These are phyloP conservation scores for Orthosia cruda DNA, from an alignment of 2,888 invertebrate species.

Conservation along the genomic window DNA sequence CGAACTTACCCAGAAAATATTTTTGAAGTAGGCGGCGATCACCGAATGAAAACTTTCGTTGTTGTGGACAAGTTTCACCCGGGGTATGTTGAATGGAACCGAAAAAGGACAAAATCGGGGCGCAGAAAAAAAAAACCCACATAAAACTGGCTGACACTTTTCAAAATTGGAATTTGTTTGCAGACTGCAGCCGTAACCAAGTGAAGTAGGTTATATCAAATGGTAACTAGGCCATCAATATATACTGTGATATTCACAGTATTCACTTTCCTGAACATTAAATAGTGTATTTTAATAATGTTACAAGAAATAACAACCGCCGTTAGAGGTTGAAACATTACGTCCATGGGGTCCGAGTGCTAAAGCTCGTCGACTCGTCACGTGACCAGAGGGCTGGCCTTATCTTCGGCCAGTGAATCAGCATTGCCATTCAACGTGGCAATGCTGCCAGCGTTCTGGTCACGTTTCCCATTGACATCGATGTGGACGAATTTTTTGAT, in stretches of 20 bases:
- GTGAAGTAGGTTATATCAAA: constrained; percentile 25
- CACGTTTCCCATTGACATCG: too few species aligned
- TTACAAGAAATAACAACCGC: too few species aligned
- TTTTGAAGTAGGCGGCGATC: constrained; percentile 7
- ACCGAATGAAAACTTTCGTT: constrained; percentile 50
- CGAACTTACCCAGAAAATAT: constrained; percentile 17
- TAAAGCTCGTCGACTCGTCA: too few species aligned
- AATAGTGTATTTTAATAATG: not conserved
- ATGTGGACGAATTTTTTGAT: too few species aligned
- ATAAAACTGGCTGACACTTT: constrained; percentile 15
- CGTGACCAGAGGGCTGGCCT: too few species aligned
- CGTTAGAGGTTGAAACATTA: too few species aligned
- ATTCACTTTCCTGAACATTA: not conserved
- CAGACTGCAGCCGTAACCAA: not conserved
- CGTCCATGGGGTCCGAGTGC: too few species aligned
- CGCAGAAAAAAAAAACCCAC: constrained; percentile 6
- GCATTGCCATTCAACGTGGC: too few species aligned
- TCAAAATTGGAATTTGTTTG: constrained; percentile 28
- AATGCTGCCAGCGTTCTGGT: too few species aligned
- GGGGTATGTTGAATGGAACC: constrained; percentile 19
- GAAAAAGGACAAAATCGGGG: constrained; percentile 21
- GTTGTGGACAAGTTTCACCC: constrained; percentile 37
- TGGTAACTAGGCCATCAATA: constrained; percentile 36
- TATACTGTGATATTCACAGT: constrained; percentile 9
- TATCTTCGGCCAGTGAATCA: too few species aligned